A percentile compares a stretch with the other conserved stretches of the same genome.
Evolutionary conservation across 2,888 invertebrate species (phyloP).

Genomic region (Lacanobia oleracea): DNA sequence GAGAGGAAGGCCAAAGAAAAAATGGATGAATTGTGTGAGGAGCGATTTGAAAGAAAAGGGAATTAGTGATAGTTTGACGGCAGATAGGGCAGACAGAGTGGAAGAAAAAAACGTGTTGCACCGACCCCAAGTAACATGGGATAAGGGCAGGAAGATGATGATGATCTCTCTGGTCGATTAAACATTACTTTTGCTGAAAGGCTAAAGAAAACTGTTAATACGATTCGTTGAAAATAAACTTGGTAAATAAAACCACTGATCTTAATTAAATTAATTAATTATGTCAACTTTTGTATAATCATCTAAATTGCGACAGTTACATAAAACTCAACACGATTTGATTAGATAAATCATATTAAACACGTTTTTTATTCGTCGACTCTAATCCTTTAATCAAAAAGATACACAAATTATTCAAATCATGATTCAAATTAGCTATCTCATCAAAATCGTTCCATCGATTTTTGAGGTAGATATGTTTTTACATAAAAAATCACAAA

Average conservation of each 20-base stretch:
- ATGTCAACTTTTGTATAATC: conserved; percentile 12
- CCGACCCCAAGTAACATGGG: too few species aligned
- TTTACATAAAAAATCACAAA: conserved; percentile 7
- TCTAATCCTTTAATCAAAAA: conserved; percentile 28
- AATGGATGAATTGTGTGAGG: too few species aligned
- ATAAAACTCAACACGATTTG: conserved; percentile 6
- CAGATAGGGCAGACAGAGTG: too few species aligned
- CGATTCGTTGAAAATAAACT: not conserved
- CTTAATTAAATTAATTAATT: not conserved
- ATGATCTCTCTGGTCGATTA: too few species aligned
- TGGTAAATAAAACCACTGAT: not conserved
- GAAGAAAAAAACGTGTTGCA: too few species aligned
- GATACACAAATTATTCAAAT: conserved; percentile 15
- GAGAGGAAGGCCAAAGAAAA: too few species aligned
- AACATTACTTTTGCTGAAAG: too few species aligned
- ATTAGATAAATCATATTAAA: conserved; percentile 22
- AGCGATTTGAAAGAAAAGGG: too few species aligned
- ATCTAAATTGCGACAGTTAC: conserved; percentile 4
- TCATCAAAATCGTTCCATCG: conserved; percentile 18
- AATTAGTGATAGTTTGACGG: too few species aligned
- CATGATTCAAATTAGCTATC: conserved; percentile 1
- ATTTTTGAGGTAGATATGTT: conserved; percentile 16
- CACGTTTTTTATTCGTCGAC: conserved; percentile 3
- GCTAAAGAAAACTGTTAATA: not conserved
- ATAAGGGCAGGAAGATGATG: too few species aligned